phyloP scores from a whole-genome alignment of 2,113 vertebrate species.

The Chaetops frenatus region DNA sequence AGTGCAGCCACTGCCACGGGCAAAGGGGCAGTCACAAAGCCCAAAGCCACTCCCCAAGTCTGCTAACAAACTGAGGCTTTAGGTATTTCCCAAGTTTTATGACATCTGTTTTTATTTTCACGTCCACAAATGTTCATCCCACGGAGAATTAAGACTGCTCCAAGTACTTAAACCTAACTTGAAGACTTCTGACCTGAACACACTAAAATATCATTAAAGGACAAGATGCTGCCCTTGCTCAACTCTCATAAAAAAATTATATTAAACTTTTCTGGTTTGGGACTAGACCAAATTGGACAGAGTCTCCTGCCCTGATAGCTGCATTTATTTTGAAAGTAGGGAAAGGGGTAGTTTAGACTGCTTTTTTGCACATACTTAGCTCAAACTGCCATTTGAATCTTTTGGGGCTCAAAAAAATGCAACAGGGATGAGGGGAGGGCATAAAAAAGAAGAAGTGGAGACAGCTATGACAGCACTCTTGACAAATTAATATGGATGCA shows the following conservation, averaged over 20 bases:
- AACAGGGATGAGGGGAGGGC: neutral
- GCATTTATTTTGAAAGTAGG: constrained; percentile 2
- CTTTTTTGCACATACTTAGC: neutral
- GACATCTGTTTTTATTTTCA: neutral
- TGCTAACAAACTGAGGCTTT: neutral
- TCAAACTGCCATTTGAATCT: neutral
- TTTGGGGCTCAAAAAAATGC: neutral
- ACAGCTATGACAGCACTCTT: neutral
- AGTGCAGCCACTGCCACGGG: neutral
- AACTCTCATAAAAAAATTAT: neutral
- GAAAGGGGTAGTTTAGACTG: neutral
- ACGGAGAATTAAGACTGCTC: neutral
- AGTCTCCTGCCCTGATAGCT: neutral
- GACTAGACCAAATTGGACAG: neutral
- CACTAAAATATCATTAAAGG: neutral
- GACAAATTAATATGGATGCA: neutral
- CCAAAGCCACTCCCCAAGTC: neutral
- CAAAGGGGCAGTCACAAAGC: neutral
- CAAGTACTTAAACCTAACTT: neutral
- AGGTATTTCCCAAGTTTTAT: neutral
- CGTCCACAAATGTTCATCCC: neutral
- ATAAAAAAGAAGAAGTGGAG: neutral
- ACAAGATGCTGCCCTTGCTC: neutral
- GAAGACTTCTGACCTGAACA: neutral
- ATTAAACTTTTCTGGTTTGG: neutral